These are phyloP conservation scores for Eurystomus gularis DNA, from an alignment of 2,113 vertebrate genomes.

Conservation along the genomic window DNA sequence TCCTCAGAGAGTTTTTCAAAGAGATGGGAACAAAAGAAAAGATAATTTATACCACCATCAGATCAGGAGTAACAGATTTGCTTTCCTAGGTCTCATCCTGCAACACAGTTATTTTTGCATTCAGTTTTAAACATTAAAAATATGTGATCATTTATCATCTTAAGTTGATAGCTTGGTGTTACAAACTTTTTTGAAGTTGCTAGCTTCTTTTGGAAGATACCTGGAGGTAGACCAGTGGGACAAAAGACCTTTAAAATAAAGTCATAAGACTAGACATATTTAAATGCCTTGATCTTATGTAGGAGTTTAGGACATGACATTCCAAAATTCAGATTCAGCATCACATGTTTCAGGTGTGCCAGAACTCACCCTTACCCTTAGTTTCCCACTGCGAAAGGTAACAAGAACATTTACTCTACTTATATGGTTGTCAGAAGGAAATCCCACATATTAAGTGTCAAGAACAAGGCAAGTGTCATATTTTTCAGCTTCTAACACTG, in stretches of 20 bases:
- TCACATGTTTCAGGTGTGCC: neutral
- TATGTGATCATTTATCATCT: neutral
- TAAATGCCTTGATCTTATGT: neutral
- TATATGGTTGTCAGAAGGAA: neutral
- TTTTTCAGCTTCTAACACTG: neutral
- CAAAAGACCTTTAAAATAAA: neutral
- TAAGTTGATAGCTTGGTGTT: neutral
- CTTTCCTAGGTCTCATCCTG: neutral
- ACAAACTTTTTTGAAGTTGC: neutral
- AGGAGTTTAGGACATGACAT: neutral
- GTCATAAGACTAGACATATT: neutral
- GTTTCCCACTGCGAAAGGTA: neutral
- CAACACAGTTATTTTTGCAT: slow-evolving; percentile 11
- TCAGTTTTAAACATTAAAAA: neutral
- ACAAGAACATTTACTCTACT: neutral
- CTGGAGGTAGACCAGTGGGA: neutral
- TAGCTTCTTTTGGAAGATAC: neutral
- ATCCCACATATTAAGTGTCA: neutral
- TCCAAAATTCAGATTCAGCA: neutral
- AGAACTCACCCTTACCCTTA: neutral
- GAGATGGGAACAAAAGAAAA: neutral
- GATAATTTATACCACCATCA: neutral
- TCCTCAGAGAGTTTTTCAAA: slow-evolving; percentile 11
- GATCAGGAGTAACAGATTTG: neutral
- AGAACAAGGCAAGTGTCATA: neutral